Conservation (phyloP, 2,888 invertebrate genomes). For the Ormyrus thymus region DNA sequence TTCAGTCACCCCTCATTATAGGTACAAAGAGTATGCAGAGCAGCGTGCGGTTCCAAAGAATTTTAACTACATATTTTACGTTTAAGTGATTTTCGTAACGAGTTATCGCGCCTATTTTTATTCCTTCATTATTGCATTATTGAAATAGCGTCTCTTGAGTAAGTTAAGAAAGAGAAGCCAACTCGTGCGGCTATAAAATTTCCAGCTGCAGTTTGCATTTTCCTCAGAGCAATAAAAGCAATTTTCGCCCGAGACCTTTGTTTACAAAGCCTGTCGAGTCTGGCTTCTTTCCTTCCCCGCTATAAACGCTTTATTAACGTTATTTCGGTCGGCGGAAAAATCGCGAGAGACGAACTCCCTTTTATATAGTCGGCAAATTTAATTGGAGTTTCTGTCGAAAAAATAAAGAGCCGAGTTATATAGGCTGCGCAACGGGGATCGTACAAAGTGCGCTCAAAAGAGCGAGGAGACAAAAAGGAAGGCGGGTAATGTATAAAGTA, state of each 20-base stretch:
- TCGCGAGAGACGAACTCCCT: neutral
- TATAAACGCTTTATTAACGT: conserved; percentile 32
- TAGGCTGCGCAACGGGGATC: neutral
- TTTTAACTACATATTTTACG: no score
- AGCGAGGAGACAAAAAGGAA: conserved; percentile 27
- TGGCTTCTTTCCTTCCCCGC: neutral
- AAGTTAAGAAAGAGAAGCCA: no score
- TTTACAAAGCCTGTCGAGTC: conserved; percentile 14
- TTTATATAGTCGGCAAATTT: conserved; percentile 34
- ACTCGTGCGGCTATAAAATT: neutral
- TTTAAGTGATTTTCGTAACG: no score
- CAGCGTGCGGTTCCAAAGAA: no score
- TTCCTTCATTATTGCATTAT: no score
- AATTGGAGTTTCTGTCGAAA: conserved; percentile 41
- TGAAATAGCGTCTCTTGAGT: no score
- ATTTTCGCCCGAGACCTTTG: conserved; percentile 32
- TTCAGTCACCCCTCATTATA: no score
- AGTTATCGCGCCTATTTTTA: no score
- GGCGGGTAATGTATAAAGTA: conserved; percentile 33
- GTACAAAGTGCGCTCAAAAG: conserved; percentile 35
- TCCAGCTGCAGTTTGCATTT: neutral
- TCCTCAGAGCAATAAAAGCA: neutral
- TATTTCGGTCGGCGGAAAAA: conserved; percentile 8
- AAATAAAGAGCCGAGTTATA: neutral
- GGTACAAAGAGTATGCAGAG: no score